Evolutionary conservation across 2,113 vertebrate genomes (phyloP).

Genomic region (Alethe castanea): DNA sequence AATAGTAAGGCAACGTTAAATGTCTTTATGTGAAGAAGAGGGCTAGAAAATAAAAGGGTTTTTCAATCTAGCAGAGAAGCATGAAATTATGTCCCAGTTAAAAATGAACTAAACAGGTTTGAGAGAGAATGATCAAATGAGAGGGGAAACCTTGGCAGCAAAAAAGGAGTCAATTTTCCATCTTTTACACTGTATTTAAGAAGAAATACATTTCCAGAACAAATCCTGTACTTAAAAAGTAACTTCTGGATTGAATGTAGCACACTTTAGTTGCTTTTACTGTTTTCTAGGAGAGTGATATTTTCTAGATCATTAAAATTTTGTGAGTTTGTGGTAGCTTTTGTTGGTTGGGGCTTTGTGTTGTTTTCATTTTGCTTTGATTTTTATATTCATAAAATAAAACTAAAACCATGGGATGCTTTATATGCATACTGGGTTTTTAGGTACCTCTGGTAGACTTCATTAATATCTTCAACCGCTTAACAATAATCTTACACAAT

Average conservation of each 20-base stretch:
- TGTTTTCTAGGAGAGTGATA: neutral
- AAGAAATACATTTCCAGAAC: neutral
- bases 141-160: neutral
- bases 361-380: neutral
- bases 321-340: neutral
- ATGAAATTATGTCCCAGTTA: neutral
- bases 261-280: neutral
- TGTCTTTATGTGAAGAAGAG: neutral
- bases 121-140: neutral
- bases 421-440: neutral
- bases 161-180: neutral
- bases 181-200: neutral
- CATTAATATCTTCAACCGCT: neutral
- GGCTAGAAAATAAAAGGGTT: neutral
- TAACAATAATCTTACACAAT: neutral
- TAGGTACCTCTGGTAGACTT: neutral
- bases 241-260: neutral
- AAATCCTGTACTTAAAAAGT: neutral
- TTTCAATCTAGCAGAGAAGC: neutral
- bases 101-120: neutral
- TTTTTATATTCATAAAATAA: neutral
- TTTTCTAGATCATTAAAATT: neutral
- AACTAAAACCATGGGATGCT: neutral
- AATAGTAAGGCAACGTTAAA: neutral
- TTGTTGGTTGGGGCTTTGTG: accelerated